A percentile compares a stretch with the other conserved stretches of the same genome.
phyloP scores from a whole-genome alignment of 2,888 invertebrate genomes.

The Caenorhabditis becei region DNA sequence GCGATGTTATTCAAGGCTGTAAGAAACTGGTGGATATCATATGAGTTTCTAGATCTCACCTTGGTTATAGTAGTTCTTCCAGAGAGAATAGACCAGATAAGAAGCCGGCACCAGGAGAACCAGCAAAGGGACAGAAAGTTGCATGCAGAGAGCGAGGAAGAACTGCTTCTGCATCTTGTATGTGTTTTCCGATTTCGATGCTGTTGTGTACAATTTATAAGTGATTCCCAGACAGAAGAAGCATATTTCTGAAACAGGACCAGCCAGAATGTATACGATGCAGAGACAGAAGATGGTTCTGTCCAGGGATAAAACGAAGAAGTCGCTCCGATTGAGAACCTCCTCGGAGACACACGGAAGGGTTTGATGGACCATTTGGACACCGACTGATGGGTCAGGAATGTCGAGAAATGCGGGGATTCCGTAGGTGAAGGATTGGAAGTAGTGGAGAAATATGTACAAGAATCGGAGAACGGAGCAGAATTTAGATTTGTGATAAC shows the following conservation, averaged over 20 bases:
- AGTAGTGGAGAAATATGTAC: background rate
- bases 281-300: background rate
- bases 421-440: background rate
- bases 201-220: background rate
- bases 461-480: background rate
- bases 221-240: background rate
- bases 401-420: conserved; percentile 1
- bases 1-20: conserved; percentile 4
- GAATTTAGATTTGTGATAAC: background rate
- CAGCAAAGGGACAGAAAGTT: background rate
- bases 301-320: background rate
- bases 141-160: background rate
- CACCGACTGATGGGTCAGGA: background rate
- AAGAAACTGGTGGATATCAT: background rate
- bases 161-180: conserved; percentile 7
- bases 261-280: background rate
- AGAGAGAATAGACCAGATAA: background rate
- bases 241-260: background rate
- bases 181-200: background rate
- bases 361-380: background rate
- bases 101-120: background rate
- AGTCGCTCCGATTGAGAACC: background rate
- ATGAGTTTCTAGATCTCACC: background rate
- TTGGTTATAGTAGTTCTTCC: background rate
- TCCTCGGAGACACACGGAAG: background rate